phyloP scores from a whole-genome alignment of 2,113 vertebrate species.

The Anser brachyrhynchus region DNA sequence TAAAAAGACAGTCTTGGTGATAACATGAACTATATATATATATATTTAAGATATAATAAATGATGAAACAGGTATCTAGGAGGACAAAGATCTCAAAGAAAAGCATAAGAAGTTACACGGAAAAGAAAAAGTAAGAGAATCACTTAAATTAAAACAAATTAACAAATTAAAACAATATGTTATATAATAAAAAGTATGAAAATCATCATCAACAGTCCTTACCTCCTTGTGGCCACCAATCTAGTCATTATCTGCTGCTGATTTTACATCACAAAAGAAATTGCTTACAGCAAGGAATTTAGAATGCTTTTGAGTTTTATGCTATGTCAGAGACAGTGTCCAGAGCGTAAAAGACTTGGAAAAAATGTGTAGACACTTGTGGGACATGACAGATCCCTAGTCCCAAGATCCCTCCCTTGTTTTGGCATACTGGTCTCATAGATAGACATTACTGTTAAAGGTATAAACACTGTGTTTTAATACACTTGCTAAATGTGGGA shows the following conservation, averaged over 20 bases:
- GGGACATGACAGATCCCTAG: not conserved
- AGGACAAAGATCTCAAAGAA: not conserved
- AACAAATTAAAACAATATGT: not conserved
- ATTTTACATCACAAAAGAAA: not conserved
- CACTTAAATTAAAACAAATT: not conserved
- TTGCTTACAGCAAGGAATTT: not conserved
- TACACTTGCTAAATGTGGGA: conserved; percentile 16
- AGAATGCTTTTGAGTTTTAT: not conserved
- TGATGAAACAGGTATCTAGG: not conserved
- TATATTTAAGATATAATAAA: not conserved
- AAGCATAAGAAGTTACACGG: not conserved
- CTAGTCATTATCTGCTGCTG: not conserved
- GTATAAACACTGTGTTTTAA: conserved; percentile 6
- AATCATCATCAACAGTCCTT: not conserved
- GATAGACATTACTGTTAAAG: conserved; percentile 13
- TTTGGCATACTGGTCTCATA: not conserved
- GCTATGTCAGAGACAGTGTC: not conserved
- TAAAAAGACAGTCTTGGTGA: not conserved
- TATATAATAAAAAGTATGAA: not conserved
- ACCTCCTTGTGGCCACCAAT: not conserved
- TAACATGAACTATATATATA: not conserved
- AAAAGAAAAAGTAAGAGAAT: accelerated
- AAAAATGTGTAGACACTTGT: not conserved
- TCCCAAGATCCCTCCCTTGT: not conserved
- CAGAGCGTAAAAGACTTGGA: not conserved